Evolutionary conservation across 2,888 invertebrate genomes (phyloP), one percentile per base, ranked within the genome.

Genomic region (Frankliniella fusca): DNA sequence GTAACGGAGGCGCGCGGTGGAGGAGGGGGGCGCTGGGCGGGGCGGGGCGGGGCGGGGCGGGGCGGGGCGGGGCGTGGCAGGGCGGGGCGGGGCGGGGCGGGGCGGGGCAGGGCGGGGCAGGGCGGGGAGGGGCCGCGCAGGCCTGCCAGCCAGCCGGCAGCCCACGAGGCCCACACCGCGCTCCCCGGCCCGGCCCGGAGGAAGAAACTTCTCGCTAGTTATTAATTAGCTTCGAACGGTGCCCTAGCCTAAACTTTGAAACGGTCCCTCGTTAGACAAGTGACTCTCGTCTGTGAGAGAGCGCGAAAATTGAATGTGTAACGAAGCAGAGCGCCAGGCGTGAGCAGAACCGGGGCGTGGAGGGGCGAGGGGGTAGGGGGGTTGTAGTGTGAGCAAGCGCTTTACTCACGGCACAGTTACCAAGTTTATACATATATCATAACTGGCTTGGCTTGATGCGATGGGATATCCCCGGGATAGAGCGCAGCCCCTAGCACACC

Each of bases 181-280:
- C 38, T 5, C 3, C 38, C 3, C 38, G 10, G 10, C 20, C 54
- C 54, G 18, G 12, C 54, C 38, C 61, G 61, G 15, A 18, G 54
- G 54, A 23, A 20, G 23, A 11, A 76, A 76, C 70, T 76, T 76
- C 11, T 10, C 70, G 27, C 23, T 76, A 61, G 70, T 76, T 76
- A 76, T 76, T 76, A 76, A 76, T 76, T 76, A 76, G 70, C 70
- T 76, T 76, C 70, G 70, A 76, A 76, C 70, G 70, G 70, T 76
- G 70, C 70, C 70, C 27, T 76, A 27, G 70, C 23, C 70, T 9
- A 76, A 76, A 76, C 70, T 76, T 76, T 76, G 70, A 76, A 76
- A 76, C 70, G 70, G 70, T 76, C 70, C 70, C 70, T 76, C 70
- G 70, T 76, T 76, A 76, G 70, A 76, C 70, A 76, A 23, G 70